Base-by-base conservation (phyloP, 2,888 invertebrate species). In the Andrena camellia region DNA sequence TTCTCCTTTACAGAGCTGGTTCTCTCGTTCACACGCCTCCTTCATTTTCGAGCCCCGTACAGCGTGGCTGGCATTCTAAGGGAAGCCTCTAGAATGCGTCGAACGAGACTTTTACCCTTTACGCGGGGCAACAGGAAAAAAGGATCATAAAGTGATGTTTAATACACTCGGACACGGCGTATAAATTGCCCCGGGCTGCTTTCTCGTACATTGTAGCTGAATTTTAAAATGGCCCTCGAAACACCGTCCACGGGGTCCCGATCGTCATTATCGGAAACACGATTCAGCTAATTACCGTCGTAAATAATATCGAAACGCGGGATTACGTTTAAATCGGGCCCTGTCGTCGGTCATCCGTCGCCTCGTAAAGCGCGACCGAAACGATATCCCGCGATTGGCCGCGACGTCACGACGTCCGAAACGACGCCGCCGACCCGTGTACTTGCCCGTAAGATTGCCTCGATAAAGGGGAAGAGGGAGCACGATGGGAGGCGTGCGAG, bases 21-120 rank as follows among this genome's bases (percentile, higher is more conserved):
- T 87, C 88, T 81, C 77, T 74, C 83, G 88, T 87, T 87, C 87
- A 78, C 86, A 87, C 86, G 86, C 86, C 87, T 87, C 80, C 69
- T 85, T 87, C 87, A 78, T 87, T 85, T 85, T 80, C 79, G 77
- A 78, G 73, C 75, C 54, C 35, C 73, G 23, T 35, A 4, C 60
- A 52, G 7, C 73, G 26, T 13, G 63, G 13, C 75, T 62, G 63
- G 52, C 73, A 63, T 82, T 83, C 82, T 67, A 60, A 68, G 70
- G 82, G 70, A 82, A 81, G 81, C 81, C 82, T 64, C 26, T 69
- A 33, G 31, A 83, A 83, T 69, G 71, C 59, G 35, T 31, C 62
- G 6, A 57, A 20, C 69, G 57, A 52, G 68, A 81, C 64, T 81
- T 64, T 74, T 81, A 69, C 33, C 59, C 64, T 63, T 60, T 66